A percentile compares a stretch with the other conserved stretches of the same genome.
phyloP scores from a whole-genome alignment of 2,888 invertebrate genomes.

The Acleris laterana region DNA sequence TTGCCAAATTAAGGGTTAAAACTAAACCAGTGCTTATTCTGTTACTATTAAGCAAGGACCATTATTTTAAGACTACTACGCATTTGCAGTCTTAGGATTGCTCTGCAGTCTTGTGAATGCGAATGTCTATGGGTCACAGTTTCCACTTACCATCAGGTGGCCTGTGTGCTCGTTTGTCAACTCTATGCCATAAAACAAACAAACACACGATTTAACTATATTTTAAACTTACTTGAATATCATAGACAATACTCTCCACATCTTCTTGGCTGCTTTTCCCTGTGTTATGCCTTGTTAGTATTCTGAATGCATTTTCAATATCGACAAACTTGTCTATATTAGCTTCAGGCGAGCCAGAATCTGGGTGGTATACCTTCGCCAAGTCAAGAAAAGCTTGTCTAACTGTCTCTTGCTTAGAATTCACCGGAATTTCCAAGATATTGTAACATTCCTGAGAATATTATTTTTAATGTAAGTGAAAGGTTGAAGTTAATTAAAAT shows the following conservation, averaged over 20 bases:
- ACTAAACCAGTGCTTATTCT: too few species aligned
- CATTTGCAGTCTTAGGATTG: too few species aligned
- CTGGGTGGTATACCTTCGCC: slow-evolving; percentile 94
- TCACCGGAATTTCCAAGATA: slow-evolving; percentile 86
- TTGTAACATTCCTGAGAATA: slow-evolving; percentile 87
- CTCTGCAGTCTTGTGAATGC: too few species aligned
- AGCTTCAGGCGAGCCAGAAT: slow-evolving; percentile 89
- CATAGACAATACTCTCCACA: slow-evolving; percentile 84
- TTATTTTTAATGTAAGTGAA: slow-evolving; percentile 3
- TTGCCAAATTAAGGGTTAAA: too few species aligned
- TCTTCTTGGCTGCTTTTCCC: slow-evolving; percentile 75
- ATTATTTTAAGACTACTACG: too few species aligned
- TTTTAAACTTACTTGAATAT: slow-evolving; percentile 82
- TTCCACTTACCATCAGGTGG: too few species aligned
- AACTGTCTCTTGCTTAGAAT: slow-evolving; percentile 89
- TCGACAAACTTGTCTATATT: slow-evolving; percentile 89
- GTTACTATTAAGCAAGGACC: too few species aligned
- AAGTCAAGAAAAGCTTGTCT: slow-evolving; percentile 89
- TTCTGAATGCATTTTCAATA: slow-evolving; percentile 90
- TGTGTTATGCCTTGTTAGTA: slow-evolving; percentile 87
- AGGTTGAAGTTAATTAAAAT: background rate
- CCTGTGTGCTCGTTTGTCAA: too few species aligned
- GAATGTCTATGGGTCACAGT: too few species aligned
- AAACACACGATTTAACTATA: too few species aligned
- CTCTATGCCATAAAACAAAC: too few species aligned